Conservation (phyloP, 2,113 vertebrate genomes). For the Myanophis thanlyinensis region DNA sequence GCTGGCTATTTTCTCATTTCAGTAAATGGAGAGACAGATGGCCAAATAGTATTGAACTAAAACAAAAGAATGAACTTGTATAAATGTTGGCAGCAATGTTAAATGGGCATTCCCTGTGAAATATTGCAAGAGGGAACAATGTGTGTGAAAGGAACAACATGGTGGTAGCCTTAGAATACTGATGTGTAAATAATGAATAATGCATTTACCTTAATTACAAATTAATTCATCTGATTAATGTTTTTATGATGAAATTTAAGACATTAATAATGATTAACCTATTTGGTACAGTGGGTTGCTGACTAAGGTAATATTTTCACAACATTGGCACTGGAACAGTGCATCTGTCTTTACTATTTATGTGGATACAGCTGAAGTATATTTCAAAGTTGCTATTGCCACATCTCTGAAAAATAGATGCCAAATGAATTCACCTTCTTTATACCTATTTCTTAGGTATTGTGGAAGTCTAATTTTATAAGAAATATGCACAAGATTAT, state of each 20-base stretch:
- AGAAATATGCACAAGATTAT: not conserved
- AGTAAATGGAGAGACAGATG: not conserved
- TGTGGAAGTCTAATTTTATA: constrained; percentile 10
- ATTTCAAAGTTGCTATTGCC: constrained; percentile 23
- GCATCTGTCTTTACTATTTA: constrained; percentile 56
- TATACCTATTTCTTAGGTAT: not conserved
- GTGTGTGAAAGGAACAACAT: constrained; percentile 23
- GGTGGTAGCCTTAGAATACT: constrained; percentile 26
- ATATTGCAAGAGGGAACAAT: not conserved
- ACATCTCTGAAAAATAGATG: constrained; percentile 30
- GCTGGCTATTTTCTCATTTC: not conserved
- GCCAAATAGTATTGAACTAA: not conserved
- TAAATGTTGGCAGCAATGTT: not conserved
- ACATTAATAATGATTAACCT: constrained; percentile 60
- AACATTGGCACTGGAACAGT: constrained; percentile 34
- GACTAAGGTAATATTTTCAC: constrained; percentile 47
- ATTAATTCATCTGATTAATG: constrained; percentile 62
- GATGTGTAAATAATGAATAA: constrained; percentile 36
- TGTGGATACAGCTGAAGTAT: constrained; percentile 40
- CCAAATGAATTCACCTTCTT: constrained; percentile 4
- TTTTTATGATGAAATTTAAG: constrained; percentile 51
- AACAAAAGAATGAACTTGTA: accelerated
- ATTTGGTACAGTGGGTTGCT: constrained; percentile 52
- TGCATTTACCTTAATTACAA: constrained; percentile 41
- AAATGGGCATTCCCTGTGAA: not conserved